These are phyloP conservation scores for Epicampocera succincta DNA, from an alignment of 2,888 invertebrate genomes.

Conservation along the genomic window DNA sequence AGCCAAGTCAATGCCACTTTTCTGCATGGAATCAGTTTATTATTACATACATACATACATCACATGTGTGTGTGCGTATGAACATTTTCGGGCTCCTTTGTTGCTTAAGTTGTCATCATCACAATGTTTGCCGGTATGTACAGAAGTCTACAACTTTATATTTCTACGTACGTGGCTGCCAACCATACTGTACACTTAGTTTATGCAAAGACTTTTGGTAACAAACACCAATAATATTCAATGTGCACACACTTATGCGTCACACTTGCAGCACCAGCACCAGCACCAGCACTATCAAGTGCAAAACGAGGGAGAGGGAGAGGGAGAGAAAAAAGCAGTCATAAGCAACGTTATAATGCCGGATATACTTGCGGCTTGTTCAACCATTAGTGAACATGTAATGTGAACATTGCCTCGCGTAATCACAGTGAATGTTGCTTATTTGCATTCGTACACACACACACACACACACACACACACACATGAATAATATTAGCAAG, in stretches of 20 bases:
- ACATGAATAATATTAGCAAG: conserved; percentile 16
- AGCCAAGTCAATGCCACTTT: conserved; percentile 69
- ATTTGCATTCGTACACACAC: conserved; percentile 18
- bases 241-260: conserved; percentile 21
- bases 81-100: conserved; percentile 13
- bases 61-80: neutral
- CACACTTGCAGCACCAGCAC: conserved; percentile 11
- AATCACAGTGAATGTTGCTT: conserved; percentile 61
- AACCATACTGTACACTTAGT: conserved; percentile 54
- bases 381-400: conserved; percentile 80
- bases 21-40: conserved; percentile 72
- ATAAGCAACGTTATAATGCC: conserved; percentile 66
- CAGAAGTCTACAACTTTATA: conserved; percentile 31
- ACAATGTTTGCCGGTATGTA: conserved; percentile 34
- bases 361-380: conserved; percentile 79
- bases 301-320: neutral
- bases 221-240: conserved; percentile 43
- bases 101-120: conserved; percentile 51
- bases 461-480: neutral
- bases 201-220: conserved; percentile 63
- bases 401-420: conserved; percentile 71
- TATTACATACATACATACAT: conserved; percentile 66
- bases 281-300: neutral
- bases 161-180: neutral
- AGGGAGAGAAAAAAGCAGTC: conserved; percentile 5